Conservation (phyloP, 2,113 vertebrate species). For the Plestiodon gilberti region DNA sequence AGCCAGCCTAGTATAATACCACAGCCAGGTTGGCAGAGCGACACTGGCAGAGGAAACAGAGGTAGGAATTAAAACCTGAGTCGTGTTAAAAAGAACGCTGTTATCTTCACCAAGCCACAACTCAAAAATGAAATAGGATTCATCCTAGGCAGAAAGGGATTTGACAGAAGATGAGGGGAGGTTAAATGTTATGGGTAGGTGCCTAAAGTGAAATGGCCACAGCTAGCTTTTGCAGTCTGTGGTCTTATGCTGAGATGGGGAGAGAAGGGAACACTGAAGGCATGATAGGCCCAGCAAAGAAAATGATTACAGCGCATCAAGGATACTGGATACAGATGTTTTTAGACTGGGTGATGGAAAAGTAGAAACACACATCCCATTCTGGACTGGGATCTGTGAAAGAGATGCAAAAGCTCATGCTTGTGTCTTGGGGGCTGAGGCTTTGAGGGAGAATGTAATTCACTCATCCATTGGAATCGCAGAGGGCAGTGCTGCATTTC, state of each 20-base stretch:
- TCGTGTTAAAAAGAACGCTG: neutral
- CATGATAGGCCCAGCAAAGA: neutral
- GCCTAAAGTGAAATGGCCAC: neutral
- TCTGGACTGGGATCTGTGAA: neutral
- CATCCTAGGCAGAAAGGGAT: neutral
- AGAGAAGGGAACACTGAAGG: neutral
- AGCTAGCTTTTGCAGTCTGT: neutral
- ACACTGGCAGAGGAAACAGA: neutral
- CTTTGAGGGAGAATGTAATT: neutral
- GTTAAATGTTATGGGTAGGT: slow-evolving; percentile 23
- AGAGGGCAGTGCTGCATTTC: neutral
- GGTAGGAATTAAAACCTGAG: neutral
- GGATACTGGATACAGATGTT: neutral
- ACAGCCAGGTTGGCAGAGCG: rapidly evolving
- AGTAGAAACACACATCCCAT: neutral
- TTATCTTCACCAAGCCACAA: neutral
- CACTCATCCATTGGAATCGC: neutral
- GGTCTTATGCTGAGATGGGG: neutral
- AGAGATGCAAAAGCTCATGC: neutral
- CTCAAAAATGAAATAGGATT: neutral
- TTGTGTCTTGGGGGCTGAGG: neutral
- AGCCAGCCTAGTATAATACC: rapidly evolving
- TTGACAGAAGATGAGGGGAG: rapidly evolving
- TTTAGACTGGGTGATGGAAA: neutral
- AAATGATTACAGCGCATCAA: neutral